Evolutionary conservation across 2,797 vertebrate species (phyloP), one percentile per base, ranked within the genome.

Genomic region (Megaceryle alcyon): DNA sequence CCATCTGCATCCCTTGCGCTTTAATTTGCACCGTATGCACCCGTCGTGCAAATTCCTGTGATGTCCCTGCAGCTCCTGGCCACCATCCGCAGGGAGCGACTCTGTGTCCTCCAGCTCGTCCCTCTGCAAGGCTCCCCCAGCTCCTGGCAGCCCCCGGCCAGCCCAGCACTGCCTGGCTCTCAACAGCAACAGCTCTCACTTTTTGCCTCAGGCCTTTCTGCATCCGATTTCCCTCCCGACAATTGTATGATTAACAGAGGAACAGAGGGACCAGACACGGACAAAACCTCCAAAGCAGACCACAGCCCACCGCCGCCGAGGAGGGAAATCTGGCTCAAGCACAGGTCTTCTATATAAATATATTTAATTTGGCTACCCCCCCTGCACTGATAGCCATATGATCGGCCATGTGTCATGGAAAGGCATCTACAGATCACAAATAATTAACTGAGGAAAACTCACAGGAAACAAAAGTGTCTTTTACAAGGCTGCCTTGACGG

Each of bases 381-480:
- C 41, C 91, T n/a, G 25, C 44, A 14, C 84, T 70, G 94, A 95
- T 91, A 95, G 59, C 93, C 92, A 44, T 71, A 93, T 48, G 95
- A 97, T 97, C 95, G 94, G 91, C 95, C 97, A 73, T 96, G 96
- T 97, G 97, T 95, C 96, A 95, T 65, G 51, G 95, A 90, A 95
- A 98, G 94, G 92, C 97, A 96, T 97, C 96, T 87, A 85, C 73
- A 90, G 96, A 96, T 97, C 91, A 92, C 96, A 97, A 98, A 98
- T 98, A 97, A 98, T 98, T 98, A 98, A 98, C 98, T 5, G 78
- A 97, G 96, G 95, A 96, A 94, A 97, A 91, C 86, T 96, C 89
- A 31, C 3, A 54, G 96, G 96, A 97, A 98, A 98, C 98, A 98
- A 97, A 97, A 97, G 96, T 31, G 57, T 85, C 95, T 95, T 98